Evolutionary conservation across 2,797 vertebrate genomes (phyloP).

Genomic region (Phalloptychus januarius): DNA sequence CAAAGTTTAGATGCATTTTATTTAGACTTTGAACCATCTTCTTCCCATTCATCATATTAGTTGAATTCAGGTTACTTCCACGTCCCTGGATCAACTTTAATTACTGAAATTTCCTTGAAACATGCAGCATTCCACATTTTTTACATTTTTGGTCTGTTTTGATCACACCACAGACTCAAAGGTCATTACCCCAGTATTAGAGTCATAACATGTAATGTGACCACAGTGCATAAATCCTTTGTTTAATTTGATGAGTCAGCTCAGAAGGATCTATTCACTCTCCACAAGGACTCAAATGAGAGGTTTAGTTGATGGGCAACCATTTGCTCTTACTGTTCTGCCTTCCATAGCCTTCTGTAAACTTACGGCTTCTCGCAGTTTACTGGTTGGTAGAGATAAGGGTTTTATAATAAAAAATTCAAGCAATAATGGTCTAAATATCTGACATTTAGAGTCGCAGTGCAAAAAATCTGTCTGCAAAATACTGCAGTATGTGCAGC

Average conservation of each 20-base stretch:
- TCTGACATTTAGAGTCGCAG: slow-evolving; percentile 32
- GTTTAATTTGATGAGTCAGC: neutral
- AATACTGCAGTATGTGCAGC: neutral
- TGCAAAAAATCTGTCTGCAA: slow-evolving; percentile 40
- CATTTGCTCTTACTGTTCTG: slow-evolving; percentile 18
- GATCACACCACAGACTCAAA: neutral
- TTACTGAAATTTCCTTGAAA: neutral
- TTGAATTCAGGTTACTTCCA: neutral
- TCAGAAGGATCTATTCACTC: neutral
- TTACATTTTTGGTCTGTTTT: neutral
- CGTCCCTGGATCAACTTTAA: neutral
- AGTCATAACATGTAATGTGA: neutral
- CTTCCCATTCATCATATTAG: neutral
- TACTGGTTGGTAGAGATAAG: slow-evolving; percentile 14
- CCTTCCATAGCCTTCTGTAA: slow-evolving; percentile 20
- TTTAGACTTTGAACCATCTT: neutral
- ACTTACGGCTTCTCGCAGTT: slow-evolving; percentile 27
- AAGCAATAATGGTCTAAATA: slow-evolving; percentile 48
- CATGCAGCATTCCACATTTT: neutral
- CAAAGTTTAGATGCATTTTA: neutral
- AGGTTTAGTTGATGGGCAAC: slow-evolving; percentile 13
- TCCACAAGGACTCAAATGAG: neutral
- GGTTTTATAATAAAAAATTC: slow-evolving; percentile 26
- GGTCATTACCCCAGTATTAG: neutral
- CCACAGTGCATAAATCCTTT: neutral